These are phyloP conservation scores for Apeltes quadracus DNA, from an alignment of 2,113 vertebrate species.

Conservation along the genomic window DNA sequence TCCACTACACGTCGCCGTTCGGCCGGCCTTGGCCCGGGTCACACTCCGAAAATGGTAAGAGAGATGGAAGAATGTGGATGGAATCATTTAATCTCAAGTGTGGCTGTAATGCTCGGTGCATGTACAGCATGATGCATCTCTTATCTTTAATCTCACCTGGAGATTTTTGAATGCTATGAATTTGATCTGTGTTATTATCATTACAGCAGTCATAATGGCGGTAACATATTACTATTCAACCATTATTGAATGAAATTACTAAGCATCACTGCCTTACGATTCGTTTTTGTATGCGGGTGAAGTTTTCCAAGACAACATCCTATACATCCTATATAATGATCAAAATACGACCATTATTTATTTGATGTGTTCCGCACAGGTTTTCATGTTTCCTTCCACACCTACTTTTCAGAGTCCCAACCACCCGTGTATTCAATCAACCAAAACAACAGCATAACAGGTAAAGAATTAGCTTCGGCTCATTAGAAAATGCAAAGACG, in stretches of 20 bases:
- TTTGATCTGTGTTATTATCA: neutral
- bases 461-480: conserved; percentile 72
- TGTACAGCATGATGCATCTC: neutral
- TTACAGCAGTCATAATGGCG: neutral
- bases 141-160: neutral
- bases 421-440: conserved; percentile 87
- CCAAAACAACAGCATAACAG: conserved; percentile 87
- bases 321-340: neutral
- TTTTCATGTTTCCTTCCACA: conserved; percentile 97
- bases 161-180: neutral
- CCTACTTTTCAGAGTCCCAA: conserved; percentile 92
- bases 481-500: neutral
- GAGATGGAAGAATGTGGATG: neutral
- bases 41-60: conserved; percentile 90
- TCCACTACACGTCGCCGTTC: conserved; percentile 86
- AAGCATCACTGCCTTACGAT: neutral
- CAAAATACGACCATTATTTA: neutral
- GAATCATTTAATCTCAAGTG: neutral
- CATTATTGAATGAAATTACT: conserved; percentile 3
- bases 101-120: neutral
- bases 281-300: neutral
- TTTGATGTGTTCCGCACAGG: conserved; percentile 75
- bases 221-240: neutral
- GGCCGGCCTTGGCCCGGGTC: conserved; percentile 88
- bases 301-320: neutral